Base-by-base conservation (phyloP, 2,888 invertebrate genomes). In the Chalcosyrphus nemorum region DNA sequence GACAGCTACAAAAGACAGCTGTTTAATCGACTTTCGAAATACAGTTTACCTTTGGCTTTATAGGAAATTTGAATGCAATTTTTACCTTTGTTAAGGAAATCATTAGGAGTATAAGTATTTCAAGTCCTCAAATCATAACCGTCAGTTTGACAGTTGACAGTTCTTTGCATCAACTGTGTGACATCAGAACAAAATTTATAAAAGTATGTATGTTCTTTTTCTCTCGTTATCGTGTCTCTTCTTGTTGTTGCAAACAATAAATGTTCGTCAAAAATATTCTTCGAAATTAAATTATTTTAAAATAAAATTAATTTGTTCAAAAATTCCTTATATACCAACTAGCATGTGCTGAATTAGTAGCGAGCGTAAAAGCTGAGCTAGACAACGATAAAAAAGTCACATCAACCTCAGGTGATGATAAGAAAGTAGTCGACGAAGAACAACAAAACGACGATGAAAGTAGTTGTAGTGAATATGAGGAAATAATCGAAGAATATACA, bases 311-410 rank as follows among this genome's bases (percentile, higher is more conserved):
- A 2, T 41, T 68, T 19, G 17, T 66, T 9, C 54, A 50, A 13
- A 5, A 63, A 32, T 52, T 75, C 29, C 38, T 87, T 41, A 15
- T 52, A 75, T n/a, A n/a, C n/a, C n/a, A n/a, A n/a, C 45, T 91
- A 93, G 93, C 92, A 88, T 92, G 92, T 89, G 92, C 92, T 86
- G 92, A 92, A 92, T 88, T 86, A 76, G 93, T 93, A 87, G 92
- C 93, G 57, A 92, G 92, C 88, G 92, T 92, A 86, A 90, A 90
- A 87, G 90, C 91, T 89, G 91, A 91, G 86, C 81, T 86, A 80
- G 43, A 81, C 65, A 85, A 75, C 56, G 84, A 76, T 32, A 77
- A 77, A 59, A 70, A 59, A 56, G 80, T 65, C 56, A 76, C 61
- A 52, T 45, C 54, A 65, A 21, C 85, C 38, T 38, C 38, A 57